These are phyloP conservation scores for Gyrodactylus salaris DNA, from an alignment of 1,140 invertebrate species.

Conservation along the genomic window DNA sequence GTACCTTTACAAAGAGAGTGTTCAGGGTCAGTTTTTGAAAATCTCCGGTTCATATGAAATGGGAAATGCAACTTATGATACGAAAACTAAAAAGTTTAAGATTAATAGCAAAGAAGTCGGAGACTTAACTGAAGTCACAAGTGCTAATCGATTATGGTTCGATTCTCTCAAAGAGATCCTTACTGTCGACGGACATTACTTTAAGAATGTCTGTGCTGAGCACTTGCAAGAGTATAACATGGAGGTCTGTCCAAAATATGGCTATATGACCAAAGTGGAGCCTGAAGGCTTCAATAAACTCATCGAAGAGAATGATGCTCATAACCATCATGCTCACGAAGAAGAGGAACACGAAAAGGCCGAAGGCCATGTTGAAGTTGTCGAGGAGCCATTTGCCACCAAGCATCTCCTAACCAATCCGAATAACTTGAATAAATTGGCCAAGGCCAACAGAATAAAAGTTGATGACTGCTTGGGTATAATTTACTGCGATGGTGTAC, in stretches of 20 bases:
- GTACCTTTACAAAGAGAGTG: background rate
- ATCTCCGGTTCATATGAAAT: background rate
- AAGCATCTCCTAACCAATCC: background rate
- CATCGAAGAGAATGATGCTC: background rate
- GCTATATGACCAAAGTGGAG: background rate
- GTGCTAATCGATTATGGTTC: background rate
- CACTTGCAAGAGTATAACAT: background rate
- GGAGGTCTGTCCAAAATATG: background rate
- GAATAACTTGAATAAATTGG: background rate
- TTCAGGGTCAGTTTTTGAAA: background rate
- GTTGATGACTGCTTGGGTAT: background rate
- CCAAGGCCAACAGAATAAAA: background rate
- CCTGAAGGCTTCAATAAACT: background rate
- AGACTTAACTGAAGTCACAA: background rate
- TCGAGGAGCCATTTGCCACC: background rate
- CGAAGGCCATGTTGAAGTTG: too few species aligned
- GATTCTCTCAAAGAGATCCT: background rate
- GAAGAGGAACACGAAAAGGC: background rate
- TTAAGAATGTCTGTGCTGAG: background rate
- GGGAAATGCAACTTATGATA: background rate
- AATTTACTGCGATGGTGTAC: background rate
- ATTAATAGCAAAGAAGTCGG: background rate
- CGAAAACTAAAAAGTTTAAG: background rate
- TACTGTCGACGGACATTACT: background rate
- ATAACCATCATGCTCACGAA: too few species aligned